phyloP scores from a whole-genome alignment of 2,113 vertebrate genomes.

The Psittacara wagleri region DNA sequence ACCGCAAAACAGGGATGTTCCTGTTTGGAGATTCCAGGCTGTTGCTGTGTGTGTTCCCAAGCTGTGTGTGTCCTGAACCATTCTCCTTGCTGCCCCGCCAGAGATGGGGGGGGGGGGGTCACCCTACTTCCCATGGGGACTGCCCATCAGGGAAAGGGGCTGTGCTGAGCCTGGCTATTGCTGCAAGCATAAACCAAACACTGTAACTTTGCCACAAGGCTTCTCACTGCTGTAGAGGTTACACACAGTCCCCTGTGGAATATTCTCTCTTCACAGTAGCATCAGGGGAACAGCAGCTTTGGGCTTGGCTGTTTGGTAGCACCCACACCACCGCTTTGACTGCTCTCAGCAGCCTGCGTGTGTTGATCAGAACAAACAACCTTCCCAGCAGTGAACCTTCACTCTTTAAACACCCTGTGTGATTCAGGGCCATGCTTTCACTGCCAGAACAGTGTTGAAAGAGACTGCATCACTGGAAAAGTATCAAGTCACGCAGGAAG shows the following conservation, averaged over 20 bases:
- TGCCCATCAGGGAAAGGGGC: neutral
- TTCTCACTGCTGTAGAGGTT: neutral
- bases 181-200: neutral
- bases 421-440: neutral
- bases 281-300: neutral
- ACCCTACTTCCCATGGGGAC: neutral
- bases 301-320: neutral
- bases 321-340: neutral
- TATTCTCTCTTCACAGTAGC: neutral
- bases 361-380: neutral
- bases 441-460: neutral
- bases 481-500: neutral
- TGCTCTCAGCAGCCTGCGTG: neutral
- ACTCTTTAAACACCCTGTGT: neutral
- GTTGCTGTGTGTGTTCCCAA: neutral
- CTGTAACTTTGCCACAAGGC: fast-evolving
- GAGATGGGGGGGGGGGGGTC: neutral
- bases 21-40: neutral
- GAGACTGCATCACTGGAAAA: neutral
- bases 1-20: neutral
- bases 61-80: neutral
- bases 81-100: neutral
- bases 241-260: fast-evolving
- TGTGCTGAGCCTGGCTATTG: neutral
- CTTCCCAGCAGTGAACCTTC: neutral